phyloP scores from a whole-genome alignment of 2,888 invertebrate species.

The Vandiemenella viatica region DNA sequence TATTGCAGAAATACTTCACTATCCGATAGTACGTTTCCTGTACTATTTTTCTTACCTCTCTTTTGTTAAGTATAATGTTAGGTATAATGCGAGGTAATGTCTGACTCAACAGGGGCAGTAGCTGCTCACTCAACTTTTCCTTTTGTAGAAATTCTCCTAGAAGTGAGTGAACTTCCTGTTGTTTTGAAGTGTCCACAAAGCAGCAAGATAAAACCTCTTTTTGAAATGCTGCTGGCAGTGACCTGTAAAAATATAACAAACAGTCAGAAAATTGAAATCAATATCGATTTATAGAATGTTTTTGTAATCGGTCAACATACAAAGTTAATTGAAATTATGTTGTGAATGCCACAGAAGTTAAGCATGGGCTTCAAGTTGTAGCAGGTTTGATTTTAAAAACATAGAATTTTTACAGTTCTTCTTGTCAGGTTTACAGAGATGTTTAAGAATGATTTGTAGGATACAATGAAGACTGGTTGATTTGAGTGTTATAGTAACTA shows the following conservation, averaged over 20 bases:
- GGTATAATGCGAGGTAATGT: slow-evolving; percentile 48
- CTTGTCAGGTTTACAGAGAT: too few species aligned
- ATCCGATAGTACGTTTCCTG: too few species aligned
- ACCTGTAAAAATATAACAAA: slow-evolving; percentile 30
- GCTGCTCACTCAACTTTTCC: slow-evolving; percentile 9
- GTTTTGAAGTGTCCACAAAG: slow-evolving; percentile 28
- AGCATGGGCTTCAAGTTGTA: too few species aligned
- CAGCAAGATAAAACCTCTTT: slow-evolving; percentile 36
- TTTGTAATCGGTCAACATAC: neutral
- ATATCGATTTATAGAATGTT: neutral
- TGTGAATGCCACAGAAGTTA: too few species aligned
- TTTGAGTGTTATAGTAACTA: too few species aligned
- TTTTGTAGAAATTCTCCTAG: slow-evolving; percentile 17
- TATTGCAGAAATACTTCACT: too few species aligned
- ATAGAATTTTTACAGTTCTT: too few species aligned
- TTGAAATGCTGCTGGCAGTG: slow-evolving; percentile 36
- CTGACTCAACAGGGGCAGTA: slow-evolving; percentile 19
- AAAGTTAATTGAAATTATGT: too few species aligned
- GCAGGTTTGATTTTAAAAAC: too few species aligned
- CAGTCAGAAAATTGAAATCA: too few species aligned
- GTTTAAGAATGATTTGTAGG: too few species aligned
- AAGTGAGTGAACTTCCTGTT: slow-evolving; percentile 24
- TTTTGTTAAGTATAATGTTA: slow-evolving; percentile 48
- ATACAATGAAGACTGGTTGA: too few species aligned
- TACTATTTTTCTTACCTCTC: slow-evolving; percentile 41